Percentiles rank a stretch among this genome's conserved stretches.
These are phyloP conservation scores for Ectemnius cavifrons DNA, from an alignment of 2,888 invertebrate species.

Conservation along the genomic window DNA sequence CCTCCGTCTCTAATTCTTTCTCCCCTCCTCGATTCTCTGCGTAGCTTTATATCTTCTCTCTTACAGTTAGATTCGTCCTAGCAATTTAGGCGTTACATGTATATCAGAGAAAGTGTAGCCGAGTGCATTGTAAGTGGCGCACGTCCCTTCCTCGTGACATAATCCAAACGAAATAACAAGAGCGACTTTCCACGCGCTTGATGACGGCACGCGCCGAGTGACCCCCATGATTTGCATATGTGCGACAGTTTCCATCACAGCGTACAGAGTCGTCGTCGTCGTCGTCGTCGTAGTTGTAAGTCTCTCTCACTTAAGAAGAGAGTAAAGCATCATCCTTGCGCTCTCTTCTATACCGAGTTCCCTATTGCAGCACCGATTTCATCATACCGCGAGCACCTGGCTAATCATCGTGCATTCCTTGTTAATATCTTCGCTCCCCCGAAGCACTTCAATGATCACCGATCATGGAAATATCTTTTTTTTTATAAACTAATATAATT, in stretches of 20 bases:
- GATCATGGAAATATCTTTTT: too few relatives aligned
- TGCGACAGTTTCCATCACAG: background rate
- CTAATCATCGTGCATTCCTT: background rate
- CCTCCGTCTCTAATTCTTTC: too few relatives aligned
- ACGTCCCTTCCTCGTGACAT: conserved; percentile 38
- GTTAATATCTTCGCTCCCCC: background rate
- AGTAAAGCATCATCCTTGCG: too few relatives aligned
- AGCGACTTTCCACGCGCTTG: background rate
- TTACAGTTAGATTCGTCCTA: background rate
- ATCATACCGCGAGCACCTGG: background rate
- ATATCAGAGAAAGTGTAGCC: conserved; percentile 42
- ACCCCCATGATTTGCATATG: too few relatives aligned
- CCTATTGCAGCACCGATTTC: background rate
- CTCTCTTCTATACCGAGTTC: background rate
- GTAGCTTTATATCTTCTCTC: too few relatives aligned
- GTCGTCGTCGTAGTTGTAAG: too few relatives aligned
- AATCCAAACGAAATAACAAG: conserved; percentile 29
- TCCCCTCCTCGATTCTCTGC: too few relatives aligned
- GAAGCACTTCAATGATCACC: background rate
- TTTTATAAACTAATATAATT: too few relatives aligned
- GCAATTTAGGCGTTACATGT: conserved; percentile 37
- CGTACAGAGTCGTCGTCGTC: too few relatives aligned
- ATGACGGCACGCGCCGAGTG: background rate
- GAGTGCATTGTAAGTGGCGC: background rate
- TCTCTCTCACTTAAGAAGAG: too few relatives aligned